These are phyloP conservation scores for Yponomeuta sedellus DNA, from an alignment of 2,888 invertebrate species.

Conservation along the genomic window DNA sequence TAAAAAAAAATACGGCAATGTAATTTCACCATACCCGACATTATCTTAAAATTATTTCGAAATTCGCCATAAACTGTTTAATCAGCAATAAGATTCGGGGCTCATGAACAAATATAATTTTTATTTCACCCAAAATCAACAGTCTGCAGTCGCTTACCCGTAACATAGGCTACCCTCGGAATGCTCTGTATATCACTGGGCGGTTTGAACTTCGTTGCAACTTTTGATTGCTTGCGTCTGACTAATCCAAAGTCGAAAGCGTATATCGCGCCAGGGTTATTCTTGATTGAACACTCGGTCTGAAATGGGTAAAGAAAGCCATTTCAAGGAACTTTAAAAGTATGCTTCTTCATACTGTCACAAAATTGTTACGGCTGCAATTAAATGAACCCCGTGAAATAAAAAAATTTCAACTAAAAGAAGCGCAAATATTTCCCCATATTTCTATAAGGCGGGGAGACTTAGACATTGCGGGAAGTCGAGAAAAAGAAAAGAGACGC, in stretches of 20 bases:
- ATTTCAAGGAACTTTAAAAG: not conserved
- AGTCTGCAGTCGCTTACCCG: conserved; percentile 74
- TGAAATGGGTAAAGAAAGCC: conserved; percentile 51
- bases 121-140: conserved; percentile 65
- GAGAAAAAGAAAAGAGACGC: too few relatives aligned
- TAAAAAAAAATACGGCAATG: too few relatives aligned
- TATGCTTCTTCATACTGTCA: too few relatives aligned
- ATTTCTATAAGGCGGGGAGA: too few relatives aligned
- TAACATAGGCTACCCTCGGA: conserved; percentile 75
- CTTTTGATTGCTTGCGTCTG: conserved; percentile 51
- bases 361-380: too few relatives aligned
- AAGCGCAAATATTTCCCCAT: too few relatives aligned
- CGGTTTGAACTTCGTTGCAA: conserved; percentile 45
- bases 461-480: too few relatives aligned
- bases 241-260: conserved; percentile 73
- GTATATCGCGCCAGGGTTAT: conserved; percentile 75
- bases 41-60: too few relatives aligned
- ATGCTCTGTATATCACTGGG: conserved; percentile 50
- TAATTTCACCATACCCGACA: not conserved
- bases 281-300: conserved; percentile 73
- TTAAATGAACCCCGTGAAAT: too few relatives aligned
- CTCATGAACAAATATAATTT: not conserved
- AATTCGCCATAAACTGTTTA: too few relatives aligned
- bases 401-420: too few relatives aligned
- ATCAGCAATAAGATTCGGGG: too few relatives aligned